phyloP scores from a whole-genome alignment of 2,797 vertebrate genomes.

The Typhlichthys eigenmanni region DNA sequence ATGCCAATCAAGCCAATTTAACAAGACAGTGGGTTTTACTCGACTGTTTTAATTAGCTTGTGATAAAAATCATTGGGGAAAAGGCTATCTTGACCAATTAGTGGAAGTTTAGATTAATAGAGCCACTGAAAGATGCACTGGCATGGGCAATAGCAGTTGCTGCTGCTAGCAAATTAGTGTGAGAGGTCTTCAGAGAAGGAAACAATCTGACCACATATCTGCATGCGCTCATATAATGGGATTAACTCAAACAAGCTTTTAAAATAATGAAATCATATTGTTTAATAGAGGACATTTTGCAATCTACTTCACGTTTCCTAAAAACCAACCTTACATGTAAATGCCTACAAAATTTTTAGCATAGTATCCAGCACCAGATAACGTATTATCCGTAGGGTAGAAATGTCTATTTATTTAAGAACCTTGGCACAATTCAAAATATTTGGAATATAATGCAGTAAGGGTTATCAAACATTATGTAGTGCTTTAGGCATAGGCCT shows the following conservation, averaged over 20 bases:
- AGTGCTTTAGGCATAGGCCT: too few relatives aligned
- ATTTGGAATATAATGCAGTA: too few relatives aligned
- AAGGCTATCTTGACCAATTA: constrained; percentile 83
- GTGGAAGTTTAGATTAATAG: constrained; percentile 77
- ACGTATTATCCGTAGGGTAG: too few relatives aligned
- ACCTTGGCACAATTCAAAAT: too few relatives aligned
- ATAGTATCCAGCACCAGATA: too few relatives aligned
- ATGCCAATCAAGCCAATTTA: constrained; percentile 64
- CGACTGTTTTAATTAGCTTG: constrained; percentile 69
- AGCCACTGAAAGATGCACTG: constrained; percentile 73
- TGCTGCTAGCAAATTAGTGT: constrained; percentile 61
- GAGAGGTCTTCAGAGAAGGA: constrained; percentile 46
- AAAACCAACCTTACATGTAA: too few relatives aligned
- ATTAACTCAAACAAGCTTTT: constrained; percentile 48
- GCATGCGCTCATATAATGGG: constrained; percentile 14
- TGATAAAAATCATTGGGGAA: constrained; percentile 75
- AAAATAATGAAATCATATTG: background rate
- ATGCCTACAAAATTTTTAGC: too few relatives aligned
- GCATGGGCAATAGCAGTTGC: constrained; percentile 55
- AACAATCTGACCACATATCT: constrained; percentile 34
- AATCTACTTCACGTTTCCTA: too few relatives aligned
- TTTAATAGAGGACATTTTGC: too few relatives aligned
- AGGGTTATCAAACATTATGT: too few relatives aligned
- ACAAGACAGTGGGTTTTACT: constrained; percentile 59
- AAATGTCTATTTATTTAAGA: too few relatives aligned